phyloP scores from a whole-genome alignment of 2,797 vertebrate species.

The Smutsia temminckii region DNA sequence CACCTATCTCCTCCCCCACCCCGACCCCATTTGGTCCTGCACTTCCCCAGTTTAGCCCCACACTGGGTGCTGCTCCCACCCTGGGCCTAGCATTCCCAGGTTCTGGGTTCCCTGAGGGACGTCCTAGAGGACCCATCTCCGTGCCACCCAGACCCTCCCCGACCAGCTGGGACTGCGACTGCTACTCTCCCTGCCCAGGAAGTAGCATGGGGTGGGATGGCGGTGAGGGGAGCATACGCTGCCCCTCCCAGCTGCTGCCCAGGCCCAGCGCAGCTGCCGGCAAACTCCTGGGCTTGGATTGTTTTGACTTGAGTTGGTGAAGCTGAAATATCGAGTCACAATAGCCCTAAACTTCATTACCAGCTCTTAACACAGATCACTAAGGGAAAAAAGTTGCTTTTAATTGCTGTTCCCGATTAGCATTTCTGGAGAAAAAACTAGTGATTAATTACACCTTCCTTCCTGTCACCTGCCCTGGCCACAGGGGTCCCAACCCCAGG shows the following conservation, averaged over 20 bases:
- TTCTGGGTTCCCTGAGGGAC: background rate
- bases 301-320: slow-evolving; percentile 86
- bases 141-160: background rate
- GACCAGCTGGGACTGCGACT: background rate
- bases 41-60: background rate
- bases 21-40: background rate
- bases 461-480: slow-evolving; percentile 56
- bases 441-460: slow-evolving; percentile 84
- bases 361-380: slow-evolving; percentile 87
- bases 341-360: slow-evolving; percentile 88
- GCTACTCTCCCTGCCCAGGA: background rate
- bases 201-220: background rate
- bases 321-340: slow-evolving; percentile 87
- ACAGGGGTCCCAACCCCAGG: background rate
- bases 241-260: slow-evolving; percentile 47
- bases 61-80: too few species aligned
- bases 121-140: background rate
- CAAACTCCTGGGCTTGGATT: slow-evolving; percentile 80
- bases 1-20: background rate
- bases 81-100: background rate
- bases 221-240: background rate
- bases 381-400: slow-evolving; percentile 91
- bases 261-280: slow-evolving; percentile 70
- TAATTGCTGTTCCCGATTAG: slow-evolving; percentile 92
- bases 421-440: slow-evolving; percentile 85